Percentiles rank a stretch among this genome's conserved stretches.
phyloP scores from a whole-genome alignment of 2,113 vertebrate species.

The Trematocara macrostoma region DNA sequence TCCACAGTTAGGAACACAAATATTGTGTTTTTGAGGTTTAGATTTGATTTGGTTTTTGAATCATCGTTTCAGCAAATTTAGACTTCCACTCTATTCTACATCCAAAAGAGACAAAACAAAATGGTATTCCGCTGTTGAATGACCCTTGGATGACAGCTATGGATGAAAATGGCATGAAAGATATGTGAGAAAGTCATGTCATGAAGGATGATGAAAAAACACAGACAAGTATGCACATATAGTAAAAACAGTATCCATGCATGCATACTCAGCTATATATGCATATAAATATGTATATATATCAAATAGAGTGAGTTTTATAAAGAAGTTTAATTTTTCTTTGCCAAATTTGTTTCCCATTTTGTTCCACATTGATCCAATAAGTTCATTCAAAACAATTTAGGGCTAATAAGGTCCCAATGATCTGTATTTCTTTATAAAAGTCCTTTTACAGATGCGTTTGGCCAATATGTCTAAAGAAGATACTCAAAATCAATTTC shows the following conservation, averaged over 20 bases:
- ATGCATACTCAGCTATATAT: conserved; percentile 73
- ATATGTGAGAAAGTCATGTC: conserved; percentile 25
- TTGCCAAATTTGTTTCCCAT: conserved; percentile 55
- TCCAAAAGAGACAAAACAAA: conserved; percentile 65
- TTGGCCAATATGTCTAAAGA: conserved; percentile 72
- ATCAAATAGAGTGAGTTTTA: conserved; percentile 77
- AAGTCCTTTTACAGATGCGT: conserved; percentile 65
- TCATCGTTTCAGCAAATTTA: conserved; percentile 34
- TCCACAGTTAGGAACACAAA: conserved; percentile 64
- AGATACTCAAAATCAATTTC: conserved; percentile 48
- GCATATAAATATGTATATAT: conserved; percentile 74
- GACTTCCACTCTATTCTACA: conserved; percentile 74
- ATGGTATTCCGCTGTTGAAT: conserved; percentile 71
- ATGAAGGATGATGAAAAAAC: conserved; percentile 55
- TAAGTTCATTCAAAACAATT: conserved; percentile 36
- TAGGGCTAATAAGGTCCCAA: conserved; percentile 42
- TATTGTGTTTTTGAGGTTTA: conserved; percentile 8
- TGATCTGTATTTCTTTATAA: conserved; percentile 71
- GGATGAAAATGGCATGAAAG: conserved; percentile 35
- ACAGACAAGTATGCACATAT: conserved; percentile 65
- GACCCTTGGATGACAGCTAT: conserved; percentile 51
- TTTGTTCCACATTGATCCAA: conserved; percentile 38
- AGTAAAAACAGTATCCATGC: conserved; percentile 32
- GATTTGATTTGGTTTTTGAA: conserved; percentile 25
- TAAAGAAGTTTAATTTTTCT: conserved; percentile 65